Conservation (phyloP, 2,113 vertebrate species). For the Tympanuchus pallidicinctus region DNA sequence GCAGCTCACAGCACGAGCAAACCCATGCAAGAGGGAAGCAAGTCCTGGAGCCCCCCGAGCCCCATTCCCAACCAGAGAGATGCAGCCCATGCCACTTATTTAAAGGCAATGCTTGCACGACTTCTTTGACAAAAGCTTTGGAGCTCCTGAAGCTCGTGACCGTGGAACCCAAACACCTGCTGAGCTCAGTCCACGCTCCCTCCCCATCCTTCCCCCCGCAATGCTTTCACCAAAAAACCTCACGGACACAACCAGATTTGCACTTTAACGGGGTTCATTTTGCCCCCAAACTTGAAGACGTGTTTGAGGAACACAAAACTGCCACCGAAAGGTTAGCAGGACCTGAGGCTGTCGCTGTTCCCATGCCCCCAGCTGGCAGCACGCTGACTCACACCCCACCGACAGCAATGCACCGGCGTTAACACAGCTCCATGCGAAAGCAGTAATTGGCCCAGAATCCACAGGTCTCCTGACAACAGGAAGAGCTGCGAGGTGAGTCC, state of each 20-base stretch:
- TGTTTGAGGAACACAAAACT: neutral
- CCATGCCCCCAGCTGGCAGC: accelerated
- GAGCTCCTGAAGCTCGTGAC: neutral
- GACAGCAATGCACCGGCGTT: neutral
- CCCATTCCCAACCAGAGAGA: neutral
- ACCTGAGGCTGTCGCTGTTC: accelerated
- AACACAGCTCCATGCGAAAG: neutral
- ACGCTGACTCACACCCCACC: neutral
- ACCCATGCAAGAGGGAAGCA: neutral
- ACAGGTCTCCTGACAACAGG: neutral
- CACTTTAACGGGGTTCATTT: neutral
- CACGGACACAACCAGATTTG: neutral
- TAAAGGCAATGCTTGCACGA: neutral
- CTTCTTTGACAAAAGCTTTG: neutral
- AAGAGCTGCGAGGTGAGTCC: neutral
- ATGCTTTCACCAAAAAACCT: neutral
- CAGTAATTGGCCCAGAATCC: neutral
- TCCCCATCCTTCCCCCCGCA: accelerated
- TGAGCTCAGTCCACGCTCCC: neutral
- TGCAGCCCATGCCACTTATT: neutral
- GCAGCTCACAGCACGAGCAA: accelerated
- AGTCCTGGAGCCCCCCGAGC: neutral
- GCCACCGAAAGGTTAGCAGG: neutral
- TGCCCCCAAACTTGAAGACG: neutral
- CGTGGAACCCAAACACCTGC: neutral